Base-by-base conservation (phyloP, 2,113 vertebrate species). In the Struthio camelus region DNA sequence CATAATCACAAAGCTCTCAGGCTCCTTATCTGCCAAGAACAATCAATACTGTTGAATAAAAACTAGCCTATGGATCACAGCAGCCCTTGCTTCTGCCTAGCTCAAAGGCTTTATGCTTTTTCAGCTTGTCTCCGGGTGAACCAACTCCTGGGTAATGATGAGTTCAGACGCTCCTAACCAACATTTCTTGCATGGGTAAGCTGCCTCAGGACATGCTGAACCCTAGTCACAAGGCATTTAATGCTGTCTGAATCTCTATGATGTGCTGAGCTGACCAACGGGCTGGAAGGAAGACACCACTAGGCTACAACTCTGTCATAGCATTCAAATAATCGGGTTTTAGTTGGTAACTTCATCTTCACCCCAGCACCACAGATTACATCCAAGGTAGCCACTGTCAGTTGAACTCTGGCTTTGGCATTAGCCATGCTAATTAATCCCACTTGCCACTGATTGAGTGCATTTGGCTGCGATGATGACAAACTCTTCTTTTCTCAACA, bases 31-130 rank as follows among this genome's bases (percentile, higher is more conserved):
- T 88, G 92, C 69, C 91, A 95, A 89, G 81, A 90, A 27, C 65
- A 91, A 90, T 92, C 90, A 85, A 96, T 81, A 86, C 10, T 46
- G 70, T 66, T 96, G 71, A 94, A 91, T 87, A 91, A 80, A 92
- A 96, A 89, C 17, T 54, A 75, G 79, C 38, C 79, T 77, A 27
- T 51, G 65, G 69, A 73, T 78, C 36, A 69, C 58, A 64, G 65
- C 8, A 6, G 44, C 46, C n/a, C 56, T 51, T 48, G 56, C 18
- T 34, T 80, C 77, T 91, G 61, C 46, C 40, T 66, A 80, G n/a
- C 80, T 87, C 46, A 90, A 91, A 78, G 59, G 59, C 65, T 90
- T 95, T 75, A 56, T 59, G 70, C 27, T 50, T 75, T 79, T 96
- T 76, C 90, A 97, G 79, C 75, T 92, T 84, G 53, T 59, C 95